Conservation (phyloP, 2,797 vertebrate species). For the Kryptolebias ocellatus region DNA sequence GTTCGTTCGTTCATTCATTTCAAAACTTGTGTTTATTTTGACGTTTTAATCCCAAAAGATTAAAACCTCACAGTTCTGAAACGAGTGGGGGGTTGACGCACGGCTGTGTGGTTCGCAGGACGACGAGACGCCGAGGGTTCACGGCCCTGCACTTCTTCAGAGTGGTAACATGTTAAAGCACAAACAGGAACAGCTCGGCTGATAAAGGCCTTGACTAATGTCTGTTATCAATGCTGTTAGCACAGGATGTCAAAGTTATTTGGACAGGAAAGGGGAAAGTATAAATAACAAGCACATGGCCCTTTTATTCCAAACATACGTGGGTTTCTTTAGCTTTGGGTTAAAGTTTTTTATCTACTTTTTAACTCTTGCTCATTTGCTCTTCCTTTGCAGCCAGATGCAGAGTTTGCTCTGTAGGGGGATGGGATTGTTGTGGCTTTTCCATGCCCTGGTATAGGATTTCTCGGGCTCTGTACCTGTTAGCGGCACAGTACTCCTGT, state of each 20-base stretch:
- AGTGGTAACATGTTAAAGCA: conserved; percentile 54
- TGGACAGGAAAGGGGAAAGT: conserved; percentile 41
- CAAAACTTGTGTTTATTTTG: no score
- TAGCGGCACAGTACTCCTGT: conserved; percentile 70
- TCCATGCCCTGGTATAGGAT: conserved; percentile 65
- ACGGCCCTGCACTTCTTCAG: conserved; percentile 42
- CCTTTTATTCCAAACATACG: conserved; percentile 47
- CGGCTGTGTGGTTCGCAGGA: background rate
- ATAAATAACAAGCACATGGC: conserved; percentile 31
- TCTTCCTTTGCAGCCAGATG: conserved; percentile 39
- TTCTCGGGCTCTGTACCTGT: conserved; percentile 76
- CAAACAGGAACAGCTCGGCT: conserved; percentile 59
- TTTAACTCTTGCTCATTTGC: conserved; percentile 47
- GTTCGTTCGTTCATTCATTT: no score
- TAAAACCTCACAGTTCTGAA: no score
- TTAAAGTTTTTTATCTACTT: conserved; percentile 39
- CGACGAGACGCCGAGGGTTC: conserved; percentile 26
- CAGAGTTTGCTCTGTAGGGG: conserved; percentile 46
- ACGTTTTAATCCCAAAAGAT: no score
- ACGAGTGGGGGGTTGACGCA: no score
- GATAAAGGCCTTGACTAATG: conserved; percentile 62
- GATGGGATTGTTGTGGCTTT: conserved; percentile 63
- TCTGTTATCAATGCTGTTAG: conserved; percentile 56
- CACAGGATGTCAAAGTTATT: conserved; percentile 46
- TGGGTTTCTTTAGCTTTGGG: conserved; percentile 13